phyloP scores from a whole-genome alignment of 2,888 invertebrate genomes.

The Deilephila porcellus region DNA sequence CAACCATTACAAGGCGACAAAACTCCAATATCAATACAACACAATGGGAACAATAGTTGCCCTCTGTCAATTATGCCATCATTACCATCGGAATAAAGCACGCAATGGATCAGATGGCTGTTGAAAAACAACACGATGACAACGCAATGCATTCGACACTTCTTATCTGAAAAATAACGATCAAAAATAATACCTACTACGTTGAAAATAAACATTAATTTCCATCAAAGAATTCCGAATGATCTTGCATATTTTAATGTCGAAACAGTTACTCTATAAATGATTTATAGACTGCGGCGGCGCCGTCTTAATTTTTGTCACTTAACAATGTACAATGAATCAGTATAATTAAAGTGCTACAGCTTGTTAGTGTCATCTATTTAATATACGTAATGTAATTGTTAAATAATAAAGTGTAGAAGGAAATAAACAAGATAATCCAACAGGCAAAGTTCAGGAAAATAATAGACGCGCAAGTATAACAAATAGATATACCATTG shows the following conservation, averaged over 20 bases:
- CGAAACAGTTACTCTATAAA: slow-evolving; percentile 76
- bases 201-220: slow-evolving; percentile 55
- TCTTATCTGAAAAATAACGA: slow-evolving; percentile 45
- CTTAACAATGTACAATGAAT: slow-evolving; percentile 70
- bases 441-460: neutral
- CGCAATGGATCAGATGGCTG: slow-evolving; percentile 79
- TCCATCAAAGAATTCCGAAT: slow-evolving; percentile 47
- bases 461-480: neutral
- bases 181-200: slow-evolving; percentile 60
- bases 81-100: slow-evolving; percentile 83
- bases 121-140: slow-evolving; percentile 76
- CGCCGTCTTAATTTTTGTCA: slow-evolving; percentile 71
- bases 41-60: slow-evolving; percentile 83
- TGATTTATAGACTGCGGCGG: slow-evolving; percentile 72
- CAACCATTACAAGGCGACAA: slow-evolving; percentile 82
- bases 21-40: slow-evolving; percentile 80
- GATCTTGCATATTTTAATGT: slow-evolving; percentile 70
- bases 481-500: neutral
- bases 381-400: slow-evolving; percentile 9
- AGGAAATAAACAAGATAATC: slow-evolving; percentile 7
- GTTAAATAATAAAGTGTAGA: neutral
- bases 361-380: neutral
- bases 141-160: slow-evolving; percentile 56
- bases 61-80: slow-evolving; percentile 84
- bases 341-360: slow-evolving; percentile 58